These are phyloP conservation scores for Lutjanus argentimaculatus DNA, from an alignment of 2,797 vertebrate species.

Conservation along the genomic window DNA sequence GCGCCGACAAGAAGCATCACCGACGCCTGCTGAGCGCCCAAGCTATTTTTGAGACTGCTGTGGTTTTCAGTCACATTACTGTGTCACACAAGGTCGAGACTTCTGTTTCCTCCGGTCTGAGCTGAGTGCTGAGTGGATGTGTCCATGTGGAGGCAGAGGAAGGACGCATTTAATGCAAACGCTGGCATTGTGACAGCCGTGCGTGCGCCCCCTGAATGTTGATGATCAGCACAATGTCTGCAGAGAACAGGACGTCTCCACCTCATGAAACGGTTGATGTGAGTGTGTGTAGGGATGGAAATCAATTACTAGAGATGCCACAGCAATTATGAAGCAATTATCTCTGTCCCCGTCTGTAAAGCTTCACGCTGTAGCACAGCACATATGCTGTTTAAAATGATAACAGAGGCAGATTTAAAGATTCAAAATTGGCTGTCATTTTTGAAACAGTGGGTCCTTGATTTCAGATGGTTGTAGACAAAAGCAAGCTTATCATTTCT, in stretches of 20 bases:
- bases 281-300: not conserved
- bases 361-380: not conserved
- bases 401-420: not conserved
- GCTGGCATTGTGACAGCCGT: slow-evolving; percentile 35
- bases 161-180: slow-evolving; percentile 38
- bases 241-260: slow-evolving; percentile 23
- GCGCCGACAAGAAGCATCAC: not conserved
- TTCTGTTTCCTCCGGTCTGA: slow-evolving; percentile 51
- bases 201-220: slow-evolving; percentile 9
- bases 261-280: slow-evolving; percentile 11
- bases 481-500: not conserved
- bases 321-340: not conserved
- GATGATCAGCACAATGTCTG: slow-evolving; percentile 53
- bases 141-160: slow-evolving; percentile 33
- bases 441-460: not conserved
- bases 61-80: slow-evolving; percentile 43
- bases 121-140: slow-evolving; percentile 21
- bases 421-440: not conserved
- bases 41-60: slow-evolving; percentile 44
- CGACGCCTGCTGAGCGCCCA: not conserved
- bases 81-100: slow-evolving; percentile 46
- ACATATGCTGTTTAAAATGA: not conserved
- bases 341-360: not conserved
- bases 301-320: slow-evolving; percentile 13
- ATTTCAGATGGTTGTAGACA: not conserved